These are phyloP conservation scores for Opisthograptis luteolata DNA, from an alignment of 2,888 invertebrate species.

Conservation along the genomic window DNA sequence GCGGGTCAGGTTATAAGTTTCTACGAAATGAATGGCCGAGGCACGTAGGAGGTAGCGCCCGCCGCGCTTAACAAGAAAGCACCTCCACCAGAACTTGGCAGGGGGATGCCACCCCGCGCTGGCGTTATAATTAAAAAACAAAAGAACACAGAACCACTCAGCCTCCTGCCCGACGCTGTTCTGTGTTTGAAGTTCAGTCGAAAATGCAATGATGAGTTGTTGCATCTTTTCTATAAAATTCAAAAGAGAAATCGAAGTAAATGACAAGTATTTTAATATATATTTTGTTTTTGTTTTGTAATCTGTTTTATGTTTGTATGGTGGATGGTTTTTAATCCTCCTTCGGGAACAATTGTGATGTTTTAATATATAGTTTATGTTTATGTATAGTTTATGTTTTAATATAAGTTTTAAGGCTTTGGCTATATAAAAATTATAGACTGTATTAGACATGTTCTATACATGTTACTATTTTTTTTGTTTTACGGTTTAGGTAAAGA, in stretches of 20 bases:
- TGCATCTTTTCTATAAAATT: slow-evolving; percentile 56
- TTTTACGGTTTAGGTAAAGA: too few species aligned
- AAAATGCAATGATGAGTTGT: slow-evolving; percentile 77
- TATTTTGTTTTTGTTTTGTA: too few species aligned
- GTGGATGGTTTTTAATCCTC: too few species aligned
- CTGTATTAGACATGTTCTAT: too few species aligned
- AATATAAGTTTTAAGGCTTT: too few species aligned
- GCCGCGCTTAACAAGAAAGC: slow-evolving; percentile 78
- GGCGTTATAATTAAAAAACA: slow-evolving; percentile 84
- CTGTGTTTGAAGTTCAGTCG: slow-evolving; percentile 70
- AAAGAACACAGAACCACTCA: slow-evolving; percentile 82
- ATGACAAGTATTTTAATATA: too few species aligned
- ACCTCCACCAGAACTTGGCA: slow-evolving; percentile 76
- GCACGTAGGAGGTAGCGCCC: slow-evolving; percentile 80
- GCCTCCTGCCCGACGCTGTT: slow-evolving; percentile 68
- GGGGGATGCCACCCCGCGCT: slow-evolving; percentile 63
- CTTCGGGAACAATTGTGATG: too few species aligned
- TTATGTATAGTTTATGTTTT: too few species aligned
- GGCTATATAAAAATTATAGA: too few species aligned
- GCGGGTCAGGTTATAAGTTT: slow-evolving; percentile 84
- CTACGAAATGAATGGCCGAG: slow-evolving; percentile 82
- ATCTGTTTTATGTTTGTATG: too few species aligned
- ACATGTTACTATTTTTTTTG: too few species aligned
- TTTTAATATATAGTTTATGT: too few species aligned
- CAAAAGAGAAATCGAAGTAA: slow-evolving; percentile 45